phyloP scores from a whole-genome alignment of 2,888 invertebrate species.

The Encarsia formosa region DNA sequence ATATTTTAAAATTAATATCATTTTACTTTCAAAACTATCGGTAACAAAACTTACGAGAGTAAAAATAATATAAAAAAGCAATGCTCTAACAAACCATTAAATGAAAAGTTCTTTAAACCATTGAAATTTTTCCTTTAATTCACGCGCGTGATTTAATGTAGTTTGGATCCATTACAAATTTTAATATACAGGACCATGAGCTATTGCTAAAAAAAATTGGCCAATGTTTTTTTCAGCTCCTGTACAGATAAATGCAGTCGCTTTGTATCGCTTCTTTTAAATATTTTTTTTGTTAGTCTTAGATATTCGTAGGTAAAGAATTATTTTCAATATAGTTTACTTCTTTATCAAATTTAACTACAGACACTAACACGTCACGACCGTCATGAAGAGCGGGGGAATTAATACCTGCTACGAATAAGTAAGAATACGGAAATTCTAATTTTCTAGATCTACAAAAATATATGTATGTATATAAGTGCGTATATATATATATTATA shows the following conservation, averaged over 20 bases:
- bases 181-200: conserved; percentile 37
- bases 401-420: conserved; percentile 36
- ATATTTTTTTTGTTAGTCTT: no score
- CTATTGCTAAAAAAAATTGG: conserved; percentile 36
- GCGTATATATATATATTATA: conserved; percentile 15
- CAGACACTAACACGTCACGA: conserved; percentile 15
- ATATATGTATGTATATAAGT: conserved; percentile 36
- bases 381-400: conserved; percentile 28
- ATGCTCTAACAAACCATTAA: no score
- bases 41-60: no score
- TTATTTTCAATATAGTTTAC: no score
- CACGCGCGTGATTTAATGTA: no score
- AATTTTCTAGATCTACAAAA: conserved; percentile 47
- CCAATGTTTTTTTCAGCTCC: conserved; percentile 35
- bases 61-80: no score
- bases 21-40: no score
- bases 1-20: no score
- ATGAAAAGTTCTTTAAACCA: no score
- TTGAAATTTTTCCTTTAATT: no score
- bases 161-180: no score
- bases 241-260: conserved; percentile 18
- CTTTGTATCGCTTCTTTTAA: conserved; percentile 8
- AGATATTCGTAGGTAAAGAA: no score
- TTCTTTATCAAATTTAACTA: conserved; percentile 27
- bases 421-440: conserved; percentile 42